Base-by-base conservation (phyloP, 2,113 vertebrate genomes). In the Bos javanicus region DNA sequence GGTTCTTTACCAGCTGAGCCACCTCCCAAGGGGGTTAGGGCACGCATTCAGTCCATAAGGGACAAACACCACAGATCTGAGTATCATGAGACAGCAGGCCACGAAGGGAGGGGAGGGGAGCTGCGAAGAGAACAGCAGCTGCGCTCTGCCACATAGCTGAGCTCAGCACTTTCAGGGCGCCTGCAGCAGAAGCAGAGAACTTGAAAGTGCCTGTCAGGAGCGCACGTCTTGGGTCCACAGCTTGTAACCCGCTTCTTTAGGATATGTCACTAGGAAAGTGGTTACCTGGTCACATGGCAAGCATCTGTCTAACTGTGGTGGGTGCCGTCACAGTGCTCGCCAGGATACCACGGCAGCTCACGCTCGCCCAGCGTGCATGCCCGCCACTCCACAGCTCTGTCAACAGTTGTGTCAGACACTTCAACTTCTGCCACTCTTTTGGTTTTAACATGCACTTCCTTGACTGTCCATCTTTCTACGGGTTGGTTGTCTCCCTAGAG, bases 281-380 rank as follows among this genome's bases (percentile, higher is more conserved):
- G 39, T 2, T 1, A 3, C 67, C 19, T 12, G 19, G 19, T 1
- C 19, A 3, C 0, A 11, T 6, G n/a, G 67, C 2, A 0, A 71
- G n/a, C 64, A 1, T 6, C 9, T 39, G 39, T 39, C 39, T 36
- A 1, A 36, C n/a, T 11, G 1, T 3, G 11, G n/a, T 0, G 4
- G 9, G 10, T 10, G 64, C 64, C 0, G 17, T 11, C 64, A n/a
- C 33, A 5, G n/a, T 11, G n/a, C 67, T 71, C 19, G 5, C 67
- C 19, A 3, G 19, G 21, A 71, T 1, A 23, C 67, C n/a, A 6
- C 1, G 10, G 3, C 57, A 26, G 67, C 3, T 23, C 23, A 3
- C 1, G 5, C n/a, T 12, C 2, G 21, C 67, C n/a, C 33, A n/a
- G 33, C 1, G 4, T 19, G 64, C 16, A 16, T 19, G 64, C 64